Base-by-base conservation (phyloP, 2,797 vertebrate species). In the Phrynocephalus forsythii region DNA sequence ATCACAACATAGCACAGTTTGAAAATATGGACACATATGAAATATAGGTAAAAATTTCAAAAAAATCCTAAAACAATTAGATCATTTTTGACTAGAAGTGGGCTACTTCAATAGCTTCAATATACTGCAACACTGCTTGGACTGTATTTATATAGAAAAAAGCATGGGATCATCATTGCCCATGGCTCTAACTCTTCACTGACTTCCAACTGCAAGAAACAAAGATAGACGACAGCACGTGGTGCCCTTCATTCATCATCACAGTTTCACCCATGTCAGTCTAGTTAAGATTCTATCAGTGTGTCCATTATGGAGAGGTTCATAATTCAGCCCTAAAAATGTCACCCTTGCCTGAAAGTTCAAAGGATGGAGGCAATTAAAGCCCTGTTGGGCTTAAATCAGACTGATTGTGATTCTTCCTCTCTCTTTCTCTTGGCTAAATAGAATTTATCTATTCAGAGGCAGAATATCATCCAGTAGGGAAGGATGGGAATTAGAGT, bases 291-390 rank as follows among this genome's bases (percentile, higher is more conserved):
- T 44, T 56, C 26, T 84, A 75, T 84, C 81, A 89, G 56, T 67
- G 26, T 75, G 73, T 84, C 81, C 26, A 48, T 84, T 81, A 84
- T 69, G 69, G 60, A 87, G 85, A 87, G 82, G 85, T 81, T 84
- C 85, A 87, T 87, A 87, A 81, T 84, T 87, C 85, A 87, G 52
- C 71, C 77, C 71, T 84, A 84, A 90, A 87, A 84, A 80, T 76
- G 85, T 90, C 82, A 76, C 50, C 85, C 28, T 63, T 60, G 85
- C 63, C 82, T 87, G 56, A 79, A 66, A 84, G 85, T 84, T 80
- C 88, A 86, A 79, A 68, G 48, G 71, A 78, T 22, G 50, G 78
- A 22, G 80, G 82, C 89, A 87, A 90, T 90, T 87, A 90, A 87
- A 87, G 28, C 22, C 33, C 8, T 79, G 77, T 69, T 75, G 82